Percentiles rank a stretch among this genome's conserved stretches.
Evolutionary conservation across 2,888 invertebrate genomes (phyloP).

Genomic region (Caenorhabditis macrosperma): DNA sequence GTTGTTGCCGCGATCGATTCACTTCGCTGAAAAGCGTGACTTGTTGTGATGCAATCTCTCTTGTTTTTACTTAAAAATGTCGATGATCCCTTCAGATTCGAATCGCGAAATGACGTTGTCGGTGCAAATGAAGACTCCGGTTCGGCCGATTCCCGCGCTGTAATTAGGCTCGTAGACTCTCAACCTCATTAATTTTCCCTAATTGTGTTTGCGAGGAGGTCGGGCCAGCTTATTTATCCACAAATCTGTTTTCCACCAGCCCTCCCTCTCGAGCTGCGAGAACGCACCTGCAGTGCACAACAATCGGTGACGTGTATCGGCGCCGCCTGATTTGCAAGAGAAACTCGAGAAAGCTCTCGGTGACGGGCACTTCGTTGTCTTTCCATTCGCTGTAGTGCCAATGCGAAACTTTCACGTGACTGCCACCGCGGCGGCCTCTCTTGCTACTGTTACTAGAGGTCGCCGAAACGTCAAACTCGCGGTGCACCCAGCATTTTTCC

Average conservation of each 20-base stretch:
- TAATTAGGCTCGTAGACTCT: slow-evolving; percentile 22
- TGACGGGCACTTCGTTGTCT: slow-evolving; percentile 47
- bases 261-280: not conserved
- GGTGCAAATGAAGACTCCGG: slow-evolving; percentile 75
- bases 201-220: too few species aligned
- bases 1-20: slow-evolving; percentile 56
- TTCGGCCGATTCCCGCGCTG: slow-evolving; percentile 78
- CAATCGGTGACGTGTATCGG: slow-evolving; percentile 67
- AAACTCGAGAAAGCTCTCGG: slow-evolving; percentile 46
- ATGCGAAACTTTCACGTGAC: slow-evolving; percentile 50
- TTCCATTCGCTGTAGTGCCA: slow-evolving; percentile 55
- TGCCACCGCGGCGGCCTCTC: slow-evolving; percentile 9
- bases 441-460: slow-evolving; percentile 8
- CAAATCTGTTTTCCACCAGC: not conserved
- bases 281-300: slow-evolving; percentile 76
- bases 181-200: too few species aligned
- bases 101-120: slow-evolving; percentile 56
- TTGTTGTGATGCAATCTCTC: not conserved
- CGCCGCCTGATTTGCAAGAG: slow-evolving; percentile 30
- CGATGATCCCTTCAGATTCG: slow-evolving; percentile 60
- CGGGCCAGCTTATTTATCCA: not conserved
- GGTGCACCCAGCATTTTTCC: slow-evolving; percentile 40
- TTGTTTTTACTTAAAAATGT: slow-evolving; percentile 59
- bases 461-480: slow-evolving; percentile 57
- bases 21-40: slow-evolving; percentile 47